These are phyloP conservation scores for Clitarchus hookeri DNA, from an alignment of 2,888 invertebrate genomes.

Conservation along the genomic window DNA sequence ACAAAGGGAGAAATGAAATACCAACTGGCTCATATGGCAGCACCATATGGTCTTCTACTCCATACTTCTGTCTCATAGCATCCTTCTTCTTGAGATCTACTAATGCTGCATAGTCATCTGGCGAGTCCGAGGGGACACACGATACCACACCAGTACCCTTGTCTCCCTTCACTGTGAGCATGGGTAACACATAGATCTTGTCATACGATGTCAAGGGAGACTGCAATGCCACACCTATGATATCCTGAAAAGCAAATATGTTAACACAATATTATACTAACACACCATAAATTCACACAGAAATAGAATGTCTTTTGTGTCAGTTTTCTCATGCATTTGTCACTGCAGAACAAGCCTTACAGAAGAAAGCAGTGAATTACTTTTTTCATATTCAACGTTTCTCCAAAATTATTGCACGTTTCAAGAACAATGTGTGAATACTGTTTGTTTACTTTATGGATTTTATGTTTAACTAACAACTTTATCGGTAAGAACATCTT, in stretches of 20 bases:
- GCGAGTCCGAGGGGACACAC: conserved; percentile 97
- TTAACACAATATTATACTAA: too few species aligned
- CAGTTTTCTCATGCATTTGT: too few species aligned
- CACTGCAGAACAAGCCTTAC: too few species aligned
- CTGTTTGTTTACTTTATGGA: too few species aligned
- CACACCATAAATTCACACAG: too few species aligned
- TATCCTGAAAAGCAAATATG: conserved; percentile 57
- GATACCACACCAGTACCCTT: conserved; percentile 99
- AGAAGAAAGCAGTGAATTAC: too few species aligned
- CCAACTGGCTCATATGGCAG: conserved; percentile 67
- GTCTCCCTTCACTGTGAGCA: conserved; percentile 96
- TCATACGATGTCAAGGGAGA: conserved; percentile 86
- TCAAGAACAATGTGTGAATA: too few species aligned
- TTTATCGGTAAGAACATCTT: too few species aligned
- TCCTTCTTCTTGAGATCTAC: conserved; percentile 94
- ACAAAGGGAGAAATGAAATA: conserved; percentile 33
- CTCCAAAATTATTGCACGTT: too few species aligned
- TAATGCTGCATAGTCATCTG: conserved; percentile 97
- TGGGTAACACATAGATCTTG: conserved; percentile 90
- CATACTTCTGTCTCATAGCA: conserved; percentile 90
- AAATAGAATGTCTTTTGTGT: too few species aligned
- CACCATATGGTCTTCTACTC: conserved; percentile 82
- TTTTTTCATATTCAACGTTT: too few species aligned
- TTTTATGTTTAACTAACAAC: too few species aligned
- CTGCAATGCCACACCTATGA: conserved; percentile 81